Conservation (phyloP, 2,797 vertebrate species). For the Hippopotamyrus pictus region DNA sequence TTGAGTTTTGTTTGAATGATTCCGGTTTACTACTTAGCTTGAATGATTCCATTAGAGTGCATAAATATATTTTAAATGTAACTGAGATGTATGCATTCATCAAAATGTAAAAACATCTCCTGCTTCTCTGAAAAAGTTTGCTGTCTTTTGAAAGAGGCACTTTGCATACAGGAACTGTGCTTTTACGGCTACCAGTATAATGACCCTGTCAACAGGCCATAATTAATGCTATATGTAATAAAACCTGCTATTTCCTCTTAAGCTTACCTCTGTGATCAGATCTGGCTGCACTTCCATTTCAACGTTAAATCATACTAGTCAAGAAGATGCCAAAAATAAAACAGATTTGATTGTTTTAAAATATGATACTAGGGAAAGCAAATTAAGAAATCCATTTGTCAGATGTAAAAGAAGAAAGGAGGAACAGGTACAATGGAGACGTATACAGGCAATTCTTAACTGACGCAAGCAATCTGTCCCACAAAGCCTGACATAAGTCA, state of each 20-base stretch:
- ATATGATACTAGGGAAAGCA: constrained; percentile 14
- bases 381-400: constrained; percentile 17
- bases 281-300: neutral
- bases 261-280: neutral
- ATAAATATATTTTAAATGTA: neutral
- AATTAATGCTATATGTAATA: no score
- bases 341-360: neutral
- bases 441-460: neutral
- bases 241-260: neutral
- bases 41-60: neutral
- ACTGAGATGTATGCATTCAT: neutral
- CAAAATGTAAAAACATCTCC: neutral
- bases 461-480: neutral
- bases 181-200: neutral
- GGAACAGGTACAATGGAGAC: neutral
- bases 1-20: neutral
- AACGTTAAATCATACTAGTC: neutral
- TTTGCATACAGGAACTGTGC: neutral
- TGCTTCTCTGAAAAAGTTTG: neutral
- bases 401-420: constrained; percentile 28
- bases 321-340: neutral
- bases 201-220: neutral
- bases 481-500: neutral
- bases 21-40: neutral
- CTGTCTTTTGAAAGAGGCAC: neutral